These are phyloP conservation scores for Phrynosoma platyrhinos DNA, from an alignment of 2,113 vertebrate genomes.

Conservation along the genomic window DNA sequence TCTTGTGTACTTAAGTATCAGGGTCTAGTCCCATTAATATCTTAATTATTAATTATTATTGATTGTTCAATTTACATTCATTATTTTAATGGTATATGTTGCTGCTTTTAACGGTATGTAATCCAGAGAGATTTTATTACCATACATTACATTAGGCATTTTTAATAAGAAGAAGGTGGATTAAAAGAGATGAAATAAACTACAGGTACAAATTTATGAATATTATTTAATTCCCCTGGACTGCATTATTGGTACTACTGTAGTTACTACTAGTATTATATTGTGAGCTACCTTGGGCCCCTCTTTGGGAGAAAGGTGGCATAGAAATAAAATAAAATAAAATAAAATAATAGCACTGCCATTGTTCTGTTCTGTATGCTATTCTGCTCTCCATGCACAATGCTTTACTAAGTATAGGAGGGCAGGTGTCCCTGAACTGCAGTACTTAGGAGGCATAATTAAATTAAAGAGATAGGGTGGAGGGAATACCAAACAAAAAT, in stretches of 20 bases:
- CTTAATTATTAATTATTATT: neutral
- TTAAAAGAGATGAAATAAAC: neutral
- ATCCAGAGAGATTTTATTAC: neutral
- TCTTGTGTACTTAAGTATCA: neutral
- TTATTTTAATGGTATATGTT: neutral
- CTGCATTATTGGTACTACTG: neutral
- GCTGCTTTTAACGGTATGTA: neutral
- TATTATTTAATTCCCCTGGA: neutral
- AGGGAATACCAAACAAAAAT: neutral
- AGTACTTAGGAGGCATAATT: too few relatives aligned
- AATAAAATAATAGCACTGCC: too few relatives aligned
- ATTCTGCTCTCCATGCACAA: neutral
- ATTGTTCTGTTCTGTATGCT: neutral
- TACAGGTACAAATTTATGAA: neutral
- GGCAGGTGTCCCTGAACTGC: neutral
- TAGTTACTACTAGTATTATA: too few relatives aligned
- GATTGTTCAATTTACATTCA: neutral
- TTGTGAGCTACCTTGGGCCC: too few relatives aligned
- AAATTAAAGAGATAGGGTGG: neutral
- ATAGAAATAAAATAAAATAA: too few relatives aligned
- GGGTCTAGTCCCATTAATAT: neutral
- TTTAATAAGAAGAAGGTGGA: neutral
- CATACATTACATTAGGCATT: neutral
- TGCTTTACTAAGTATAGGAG: neutral
- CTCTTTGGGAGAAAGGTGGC: too few relatives aligned